These are phyloP conservation scores for Stenodema calcarata DNA, from an alignment of 2,888 invertebrate genomes.

Conservation along the genomic window DNA sequence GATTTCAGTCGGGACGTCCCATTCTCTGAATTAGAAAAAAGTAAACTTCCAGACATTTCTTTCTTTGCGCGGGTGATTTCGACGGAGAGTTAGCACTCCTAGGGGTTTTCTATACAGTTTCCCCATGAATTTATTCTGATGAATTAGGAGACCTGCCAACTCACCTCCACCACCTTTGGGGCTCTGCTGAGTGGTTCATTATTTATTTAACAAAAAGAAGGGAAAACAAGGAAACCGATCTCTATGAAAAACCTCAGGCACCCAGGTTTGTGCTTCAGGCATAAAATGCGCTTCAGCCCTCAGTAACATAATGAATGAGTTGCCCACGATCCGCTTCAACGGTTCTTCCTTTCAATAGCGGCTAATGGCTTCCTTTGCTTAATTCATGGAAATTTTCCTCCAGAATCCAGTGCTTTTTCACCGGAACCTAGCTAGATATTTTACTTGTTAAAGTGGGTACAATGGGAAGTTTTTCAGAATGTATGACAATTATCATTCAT, in stretches of 20 bases:
- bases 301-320: neutral
- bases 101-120: neutral
- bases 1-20: neutral
- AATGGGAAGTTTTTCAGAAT: too few species aligned
- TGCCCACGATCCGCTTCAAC: neutral
- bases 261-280: neutral
- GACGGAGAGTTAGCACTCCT: neutral
- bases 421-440: too few species aligned
- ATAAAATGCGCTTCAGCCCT: neutral
- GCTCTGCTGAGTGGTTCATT: neutral
- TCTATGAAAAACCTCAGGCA: neutral
- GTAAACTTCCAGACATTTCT: neutral
- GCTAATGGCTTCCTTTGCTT: neutral
- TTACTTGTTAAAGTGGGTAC: too few species aligned
- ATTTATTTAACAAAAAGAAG: neutral
- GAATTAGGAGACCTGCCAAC: neutral
- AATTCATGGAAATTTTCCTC: neutral
- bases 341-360: neutral
- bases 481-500: too few species aligned
- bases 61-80: neutral
- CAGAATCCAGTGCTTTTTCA: too few species aligned
- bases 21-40: neutral
- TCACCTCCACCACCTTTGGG: neutral
- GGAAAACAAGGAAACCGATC: neutral
- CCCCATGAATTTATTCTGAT: neutral